Percentiles rank a stretch among this genome's conserved stretches.
These are phyloP conservation scores for Sepiola atlantica DNA, from an alignment of 2,888 invertebrate genomes.

Conservation along the genomic window DNA sequence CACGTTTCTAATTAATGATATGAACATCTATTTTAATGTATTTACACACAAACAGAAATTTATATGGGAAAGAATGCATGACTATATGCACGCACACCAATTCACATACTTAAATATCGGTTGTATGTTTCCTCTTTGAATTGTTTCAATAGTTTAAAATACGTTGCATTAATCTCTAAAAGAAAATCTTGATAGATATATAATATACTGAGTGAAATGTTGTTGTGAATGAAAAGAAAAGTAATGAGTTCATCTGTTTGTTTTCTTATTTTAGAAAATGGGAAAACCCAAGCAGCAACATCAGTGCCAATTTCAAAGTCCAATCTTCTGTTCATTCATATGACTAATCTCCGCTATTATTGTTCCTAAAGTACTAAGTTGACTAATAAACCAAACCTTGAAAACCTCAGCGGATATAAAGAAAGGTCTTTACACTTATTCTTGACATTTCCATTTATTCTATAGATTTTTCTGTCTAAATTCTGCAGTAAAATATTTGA, in stretches of 20 bases:
- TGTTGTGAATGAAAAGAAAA: not conserved
- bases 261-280: not conserved
- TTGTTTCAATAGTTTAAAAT: no score
- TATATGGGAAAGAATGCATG: no score
- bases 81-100: no score
- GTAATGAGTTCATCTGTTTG: not conserved
- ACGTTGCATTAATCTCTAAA: no score
- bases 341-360: not conserved
- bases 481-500: constrained; percentile 32
- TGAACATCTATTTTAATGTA: not conserved
- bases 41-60: not conserved
- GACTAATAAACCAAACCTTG: not conserved
- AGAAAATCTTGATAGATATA: not conserved
- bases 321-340: not conserved
- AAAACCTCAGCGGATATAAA: not conserved
- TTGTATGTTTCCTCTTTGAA: no score
- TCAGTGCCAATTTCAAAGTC: not conserved
- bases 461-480: constrained; percentile 14
- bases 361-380: not conserved
- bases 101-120: no score
- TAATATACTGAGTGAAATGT: not conserved
- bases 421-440: not conserved
- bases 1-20: not conserved
- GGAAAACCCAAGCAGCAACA: not conserved
- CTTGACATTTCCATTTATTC: constrained; percentile 8